Conservation (phyloP, 2,113 vertebrate genomes). For the Hucho hucho region DNA sequence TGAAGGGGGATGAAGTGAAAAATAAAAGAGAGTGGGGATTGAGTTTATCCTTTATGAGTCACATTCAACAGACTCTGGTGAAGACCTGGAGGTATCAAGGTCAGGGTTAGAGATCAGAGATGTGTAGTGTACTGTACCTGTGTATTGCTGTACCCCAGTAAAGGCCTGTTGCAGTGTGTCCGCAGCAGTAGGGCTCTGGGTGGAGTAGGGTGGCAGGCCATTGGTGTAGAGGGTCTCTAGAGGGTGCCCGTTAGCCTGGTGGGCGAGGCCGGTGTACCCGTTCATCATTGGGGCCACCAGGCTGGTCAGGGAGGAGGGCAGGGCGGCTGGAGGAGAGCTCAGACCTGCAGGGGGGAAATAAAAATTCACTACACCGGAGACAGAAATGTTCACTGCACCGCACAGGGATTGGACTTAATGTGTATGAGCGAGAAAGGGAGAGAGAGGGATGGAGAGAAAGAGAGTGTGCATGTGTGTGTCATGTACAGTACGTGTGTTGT, state of each 20-base stretch:
- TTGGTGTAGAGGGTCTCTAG: constrained; percentile 85
- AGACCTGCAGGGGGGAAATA: not conserved
- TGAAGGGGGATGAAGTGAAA: not conserved
- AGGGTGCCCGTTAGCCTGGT: constrained; percentile 80
- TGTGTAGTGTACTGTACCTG: constrained; percentile 66
- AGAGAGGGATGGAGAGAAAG: not conserved
- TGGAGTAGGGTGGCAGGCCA: constrained; percentile 81
- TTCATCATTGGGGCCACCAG: constrained; percentile 82
- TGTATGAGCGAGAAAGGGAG: not conserved
- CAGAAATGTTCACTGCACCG: too few species aligned
- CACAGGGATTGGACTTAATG: not conserved
- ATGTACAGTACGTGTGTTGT: too few species aligned
- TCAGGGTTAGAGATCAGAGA: not conserved
- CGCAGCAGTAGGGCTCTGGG: constrained; percentile 83
- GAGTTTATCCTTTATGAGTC: not conserved
- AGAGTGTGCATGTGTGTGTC: not conserved
- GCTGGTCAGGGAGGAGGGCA: constrained; percentile 75
- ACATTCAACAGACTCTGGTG: too few species aligned
- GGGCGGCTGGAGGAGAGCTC: not conserved
- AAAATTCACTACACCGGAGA: not conserved
- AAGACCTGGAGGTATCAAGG: too few species aligned
- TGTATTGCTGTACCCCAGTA: constrained; percentile 85
- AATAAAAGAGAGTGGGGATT: not conserved
- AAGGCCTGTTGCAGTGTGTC: constrained; percentile 85
- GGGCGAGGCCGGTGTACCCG: constrained; percentile 80